phyloP scores from a whole-genome alignment of 2,113 vertebrate species.

The Ictidomys tridecemlineatus region DNA sequence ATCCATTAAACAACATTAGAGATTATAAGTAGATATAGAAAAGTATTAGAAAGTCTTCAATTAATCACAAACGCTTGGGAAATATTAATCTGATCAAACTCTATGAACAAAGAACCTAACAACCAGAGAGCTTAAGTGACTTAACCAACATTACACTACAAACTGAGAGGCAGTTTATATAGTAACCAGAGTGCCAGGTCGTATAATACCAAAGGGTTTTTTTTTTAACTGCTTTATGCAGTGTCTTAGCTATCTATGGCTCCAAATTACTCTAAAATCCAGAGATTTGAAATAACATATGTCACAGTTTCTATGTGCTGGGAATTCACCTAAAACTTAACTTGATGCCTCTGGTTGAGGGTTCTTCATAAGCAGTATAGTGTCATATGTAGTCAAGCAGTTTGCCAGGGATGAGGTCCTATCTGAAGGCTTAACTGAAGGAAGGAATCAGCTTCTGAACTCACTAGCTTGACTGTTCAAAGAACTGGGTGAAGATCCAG shows the following conservation, averaged over 20 bases:
- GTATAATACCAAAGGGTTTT: background rate
- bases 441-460: background rate
- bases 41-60: constrained; percentile 36
- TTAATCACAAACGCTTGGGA: background rate
- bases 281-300: background rate
- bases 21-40: background rate
- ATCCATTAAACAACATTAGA: background rate
- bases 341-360: background rate
- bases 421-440: background rate
- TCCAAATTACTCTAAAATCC: background rate
- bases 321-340: background rate
- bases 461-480: background rate
- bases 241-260: background rate
- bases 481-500: background rate
- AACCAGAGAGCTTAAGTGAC: background rate
- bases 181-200: background rate
- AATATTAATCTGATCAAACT: background rate
- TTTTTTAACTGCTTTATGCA: background rate
- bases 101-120: constrained; percentile 1
- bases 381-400: background rate
- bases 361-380: background rate
- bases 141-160: background rate
- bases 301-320: background rate
- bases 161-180: background rate
- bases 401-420: background rate